Percentiles rank a stretch among this genome's conserved stretches.
Conservation (phyloP, 2,113 vertebrate genomes). For the Tautogolabrus adspersus region DNA sequence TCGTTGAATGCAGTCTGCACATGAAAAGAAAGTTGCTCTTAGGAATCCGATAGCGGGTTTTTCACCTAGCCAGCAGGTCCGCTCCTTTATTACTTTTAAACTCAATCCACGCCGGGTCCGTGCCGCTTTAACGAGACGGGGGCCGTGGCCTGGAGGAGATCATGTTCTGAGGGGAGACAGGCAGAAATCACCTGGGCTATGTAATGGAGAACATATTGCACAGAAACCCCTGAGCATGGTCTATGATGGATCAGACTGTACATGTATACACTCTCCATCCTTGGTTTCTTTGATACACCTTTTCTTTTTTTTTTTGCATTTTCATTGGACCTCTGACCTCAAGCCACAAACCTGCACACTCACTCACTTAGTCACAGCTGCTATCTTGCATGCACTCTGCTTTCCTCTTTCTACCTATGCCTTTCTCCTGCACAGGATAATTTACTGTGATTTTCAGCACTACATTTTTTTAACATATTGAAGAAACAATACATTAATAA, state of each 20-base stretch:
- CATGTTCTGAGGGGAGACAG: conserved; percentile 86
- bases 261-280: conserved; percentile 70
- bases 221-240: conserved; percentile 80
- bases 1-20: conserved; percentile 97
- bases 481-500: conserved; percentile 1
- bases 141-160: conserved; percentile 93
- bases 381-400: conserved; percentile 38
- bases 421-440: background rate
- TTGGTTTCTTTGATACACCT: conserved; percentile 61
- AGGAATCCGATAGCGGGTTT: conserved; percentile 95
- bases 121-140: conserved; percentile 89
- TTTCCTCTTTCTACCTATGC: conserved; percentile 11
- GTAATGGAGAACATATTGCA: conserved; percentile 95
- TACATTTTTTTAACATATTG: background rate
- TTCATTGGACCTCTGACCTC: conserved; percentile 66
- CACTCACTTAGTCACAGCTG: conserved; percentile 67
- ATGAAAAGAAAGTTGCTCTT: conserved; percentile 93
- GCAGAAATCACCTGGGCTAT: conserved; percentile 91
- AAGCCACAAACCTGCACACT: conserved; percentile 52
- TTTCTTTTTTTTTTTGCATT: conserved; percentile 46
- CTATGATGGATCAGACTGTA: conserved; percentile 75
- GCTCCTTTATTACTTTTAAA: conserved; percentile 97
- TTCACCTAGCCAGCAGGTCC: conserved; percentile 97
- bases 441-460: background rate
- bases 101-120: conserved; percentile 91